Evolutionary conservation across 2,888 invertebrate species (phyloP), one percentile per base, ranked within the genome.

Genomic region (Megastigmus dorsalis): DNA sequence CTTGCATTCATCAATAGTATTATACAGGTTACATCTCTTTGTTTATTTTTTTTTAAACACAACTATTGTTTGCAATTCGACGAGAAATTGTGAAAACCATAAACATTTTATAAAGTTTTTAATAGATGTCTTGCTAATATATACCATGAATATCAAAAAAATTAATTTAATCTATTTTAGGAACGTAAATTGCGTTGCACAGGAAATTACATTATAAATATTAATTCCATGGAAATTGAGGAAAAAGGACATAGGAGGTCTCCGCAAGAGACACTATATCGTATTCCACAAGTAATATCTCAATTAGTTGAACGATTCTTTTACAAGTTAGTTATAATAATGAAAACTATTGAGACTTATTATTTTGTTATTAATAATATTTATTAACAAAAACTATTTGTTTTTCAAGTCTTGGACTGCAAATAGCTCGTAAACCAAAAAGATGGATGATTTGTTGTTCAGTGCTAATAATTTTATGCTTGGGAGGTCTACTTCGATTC

Each of bases 401-500:
- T 15, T 54, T 48, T 66, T 62, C 33, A 33, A 92, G 91, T 69
- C 90, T 94, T 79, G 94, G 94, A 59, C 87, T 91, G 13, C 83
- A 87, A 71, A 90, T 94, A 62, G 93, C 92, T 20, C 88, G 82
- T 60, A 86, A 91, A 81, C 93, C 94, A 67, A 90, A 90, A 89
- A 90, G 87, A 82, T 93, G 92, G 79, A 91, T 94, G 33, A 78
- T 88, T 18, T 81, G 90, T 76, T 90, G 91, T 82, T 89, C 92
- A 84, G 75, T 89, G 10, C 87, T 92, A 77, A 91, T 93, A 20
- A 78, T 90, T 10, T 48, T 92, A 15, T 92, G 93, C 82, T 88
- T 90, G 66, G 84, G 91, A 73, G 94, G 94, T 38, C 88, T 93
- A 62, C 83, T 92, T 26, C 89, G 90, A 80, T 94, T 94, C 86